Evolutionary conservation across 2,888 invertebrate species (phyloP), one percentile per base, ranked within the genome.

Genomic region (Lithophane ornitopus): DNA sequence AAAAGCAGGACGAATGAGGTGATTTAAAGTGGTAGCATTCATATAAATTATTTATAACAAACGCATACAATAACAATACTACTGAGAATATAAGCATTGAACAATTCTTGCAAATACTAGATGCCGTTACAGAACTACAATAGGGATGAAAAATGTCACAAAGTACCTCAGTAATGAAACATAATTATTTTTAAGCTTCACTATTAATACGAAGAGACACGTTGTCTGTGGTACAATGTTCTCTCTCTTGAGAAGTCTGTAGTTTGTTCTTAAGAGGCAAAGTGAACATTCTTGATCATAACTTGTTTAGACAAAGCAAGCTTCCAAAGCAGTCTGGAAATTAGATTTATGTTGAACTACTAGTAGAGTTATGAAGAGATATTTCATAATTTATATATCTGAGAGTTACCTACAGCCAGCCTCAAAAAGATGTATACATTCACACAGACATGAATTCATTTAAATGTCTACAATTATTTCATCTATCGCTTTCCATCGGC

Each of bases 281-380:
- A 62, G 70, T 58, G 63, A 79, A 84, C 63, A 65, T 79, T 79
- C 75, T 74, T 46, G 74, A 58, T 70, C 67, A 74, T 70, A 70
- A 81, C 67, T 81, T 81, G 70, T 74, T 67, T 67, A 56, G 81
- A 81, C 74, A 74, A 85, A 80, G 67, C 59, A 70, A 74, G 58
- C 44, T 62, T 54, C 74, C 70, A 58, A 70, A 71, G 68, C 46
- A 70, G 46, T 80, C 62, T 70, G 34, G 16, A 62, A 84, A 80
- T 74, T 74, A 9, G 59, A 65, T 78, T 83, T 78, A 69, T 65
- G 58, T 65, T 78, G 44, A 63, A 62, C 46, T 76, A 56, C 28
- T 16, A 65, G 22, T 14, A 39, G 6, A 16, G 54, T 66, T 68
- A 14, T 68, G 49, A 77, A 61, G 9, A 73, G 46, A 44, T 39